These are phyloP conservation scores for Corynorhinus townsendii DNA, from an alignment of 2,113 vertebrate species.

Conservation along the genomic window DNA sequence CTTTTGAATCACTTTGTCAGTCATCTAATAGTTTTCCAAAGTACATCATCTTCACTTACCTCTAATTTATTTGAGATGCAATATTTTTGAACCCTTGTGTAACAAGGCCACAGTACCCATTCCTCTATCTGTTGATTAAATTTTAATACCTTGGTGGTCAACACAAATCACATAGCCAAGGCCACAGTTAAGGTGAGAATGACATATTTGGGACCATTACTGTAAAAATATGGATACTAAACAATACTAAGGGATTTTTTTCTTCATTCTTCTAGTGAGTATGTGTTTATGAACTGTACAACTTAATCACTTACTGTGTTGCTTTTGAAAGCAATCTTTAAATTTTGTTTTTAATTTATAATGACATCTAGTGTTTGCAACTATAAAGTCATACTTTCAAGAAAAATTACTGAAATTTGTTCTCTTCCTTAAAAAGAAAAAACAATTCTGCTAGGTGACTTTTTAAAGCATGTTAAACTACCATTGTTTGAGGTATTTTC, in stretches of 20 bases:
- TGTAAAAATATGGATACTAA: not conserved
- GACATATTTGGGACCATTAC: not conserved
- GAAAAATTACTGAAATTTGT: conserved; percentile 39
- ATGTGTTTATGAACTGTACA: not conserved
- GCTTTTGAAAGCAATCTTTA: conserved; percentile 28
- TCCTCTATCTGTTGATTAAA: not conserved
- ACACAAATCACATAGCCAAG: not conserved
- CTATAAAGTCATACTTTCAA: not conserved
- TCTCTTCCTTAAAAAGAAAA: not conserved
- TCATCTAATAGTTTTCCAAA: not conserved
- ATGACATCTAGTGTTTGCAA: not conserved
- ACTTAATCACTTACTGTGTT: not conserved
- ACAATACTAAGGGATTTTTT: not conserved
- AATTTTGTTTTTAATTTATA: not conserved
- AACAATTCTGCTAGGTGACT: not conserved
- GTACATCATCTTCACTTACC: not conserved
- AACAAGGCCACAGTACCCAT: not conserved
- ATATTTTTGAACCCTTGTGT: not conserved
- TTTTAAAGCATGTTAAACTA: not conserved
- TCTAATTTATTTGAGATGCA: not conserved
- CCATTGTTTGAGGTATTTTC: not conserved
- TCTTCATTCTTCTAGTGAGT: not conserved
- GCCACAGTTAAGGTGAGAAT: not conserved
- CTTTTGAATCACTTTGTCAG: not conserved
- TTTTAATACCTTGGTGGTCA: not conserved